A percentile compares a stretch with the other conserved stretches of the same genome.
phyloP scores from a whole-genome alignment of 1,140 invertebrate species.

The Apis florea region DNA sequence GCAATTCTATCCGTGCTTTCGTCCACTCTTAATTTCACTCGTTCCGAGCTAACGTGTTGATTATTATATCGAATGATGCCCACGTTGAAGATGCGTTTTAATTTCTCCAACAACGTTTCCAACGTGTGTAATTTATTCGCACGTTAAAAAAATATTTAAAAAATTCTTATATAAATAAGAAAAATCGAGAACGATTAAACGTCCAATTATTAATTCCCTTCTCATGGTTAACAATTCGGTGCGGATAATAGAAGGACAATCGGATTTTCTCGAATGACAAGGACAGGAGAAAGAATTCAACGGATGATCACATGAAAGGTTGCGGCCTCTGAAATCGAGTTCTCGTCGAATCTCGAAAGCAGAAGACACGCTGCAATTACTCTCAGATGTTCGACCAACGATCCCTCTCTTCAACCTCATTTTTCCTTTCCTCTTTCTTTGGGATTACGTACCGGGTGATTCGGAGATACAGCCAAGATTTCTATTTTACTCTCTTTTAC shows the following conservation, averaged over 20 bases:
- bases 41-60: not conserved
- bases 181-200: not conserved
- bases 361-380: slow-evolving; percentile 25
- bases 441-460: not conserved
- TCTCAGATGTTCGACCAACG: slow-evolving; percentile 18
- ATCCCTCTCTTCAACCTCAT: not conserved
- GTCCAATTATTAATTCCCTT: slow-evolving; percentile 33
- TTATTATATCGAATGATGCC: slow-evolving; percentile 19
- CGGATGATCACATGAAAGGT: not conserved
- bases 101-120: not conserved
- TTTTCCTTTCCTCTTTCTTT: not conserved
- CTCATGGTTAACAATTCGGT: not conserved
- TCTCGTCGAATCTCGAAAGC: slow-evolving; percentile 12
- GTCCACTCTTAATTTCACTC: slow-evolving; percentile 1
- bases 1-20: slow-evolving; percentile 7
- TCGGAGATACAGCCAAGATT: not conserved
- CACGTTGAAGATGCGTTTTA: not conserved
- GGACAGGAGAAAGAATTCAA: not conserved
- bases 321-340: not conserved
- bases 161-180: too few relatives aligned
- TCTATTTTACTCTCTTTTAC: too few relatives aligned
- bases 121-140: not conserved
- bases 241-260: slow-evolving; percentile 17
- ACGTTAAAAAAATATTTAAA: not conserved
- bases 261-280: slow-evolving; percentile 6